A percentile compares a stretch with the other conserved stretches of the same genome.
Conservation (phyloP, 1,140 invertebrate species). For the Arion vulgaris region DNA sequence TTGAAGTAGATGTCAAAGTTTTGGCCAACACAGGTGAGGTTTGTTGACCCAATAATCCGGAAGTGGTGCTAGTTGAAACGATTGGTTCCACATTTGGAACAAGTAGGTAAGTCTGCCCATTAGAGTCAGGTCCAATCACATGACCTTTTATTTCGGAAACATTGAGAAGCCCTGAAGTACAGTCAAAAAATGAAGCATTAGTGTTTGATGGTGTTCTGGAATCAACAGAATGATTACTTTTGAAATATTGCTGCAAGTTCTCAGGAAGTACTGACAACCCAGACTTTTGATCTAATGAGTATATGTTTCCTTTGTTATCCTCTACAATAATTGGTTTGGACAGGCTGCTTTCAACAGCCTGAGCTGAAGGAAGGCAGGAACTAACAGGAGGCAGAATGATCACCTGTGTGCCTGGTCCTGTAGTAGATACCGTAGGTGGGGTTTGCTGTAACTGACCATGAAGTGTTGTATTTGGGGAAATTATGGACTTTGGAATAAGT, state of each 20-base stretch:
- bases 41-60: background rate
- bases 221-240: background rate
- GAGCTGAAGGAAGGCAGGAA: background rate
- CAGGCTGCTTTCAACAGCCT: background rate
- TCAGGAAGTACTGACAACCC: background rate
- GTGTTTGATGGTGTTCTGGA: background rate
- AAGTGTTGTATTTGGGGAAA: background rate
- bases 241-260: background rate
- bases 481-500: background rate
- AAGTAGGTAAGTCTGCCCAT: slow-evolving; percentile 19
- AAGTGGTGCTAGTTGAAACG: too few species aligned
- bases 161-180: background rate
- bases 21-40: background rate
- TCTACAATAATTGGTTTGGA: slow-evolving; percentile 11
- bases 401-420: background rate
- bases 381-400: background rate
- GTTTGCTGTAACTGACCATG: background rate
- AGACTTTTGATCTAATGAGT: slow-evolving; percentile 2
- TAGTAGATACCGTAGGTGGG: background rate
- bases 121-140: slow-evolving; percentile 28
- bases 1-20: background rate
- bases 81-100: slow-evolving; percentile 1
- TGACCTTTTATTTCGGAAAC: slow-evolving; percentile 19
- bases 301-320: slow-evolving; percentile 21
- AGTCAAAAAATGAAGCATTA: background rate